Percentiles rank a stretch among this genome's conserved stretches.
phyloP scores from a whole-genome alignment of 2,113 vertebrate genomes.

The Dasyprocta punctata region DNA sequence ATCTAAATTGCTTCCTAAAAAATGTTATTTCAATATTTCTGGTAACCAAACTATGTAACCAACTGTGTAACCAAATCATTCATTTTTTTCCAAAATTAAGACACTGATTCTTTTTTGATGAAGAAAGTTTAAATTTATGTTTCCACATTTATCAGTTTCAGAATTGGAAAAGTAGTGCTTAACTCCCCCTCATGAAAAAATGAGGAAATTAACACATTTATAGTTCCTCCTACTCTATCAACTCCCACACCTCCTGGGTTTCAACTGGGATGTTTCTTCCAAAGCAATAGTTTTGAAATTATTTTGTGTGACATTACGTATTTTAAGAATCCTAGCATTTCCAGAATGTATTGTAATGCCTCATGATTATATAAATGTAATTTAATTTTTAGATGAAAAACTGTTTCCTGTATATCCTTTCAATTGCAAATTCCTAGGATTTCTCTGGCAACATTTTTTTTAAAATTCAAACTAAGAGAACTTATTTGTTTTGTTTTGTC shows the following conservation, averaged over 20 bases:
- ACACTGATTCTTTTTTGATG: neutral
- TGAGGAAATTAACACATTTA: conserved; percentile 36
- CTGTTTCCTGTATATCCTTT: neutral
- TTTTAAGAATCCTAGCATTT: conserved; percentile 59
- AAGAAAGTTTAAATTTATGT: conserved; percentile 31
- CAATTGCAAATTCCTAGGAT: neutral
- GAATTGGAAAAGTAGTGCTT: neutral
- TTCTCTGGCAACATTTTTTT: neutral
- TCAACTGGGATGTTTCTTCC: neutral
- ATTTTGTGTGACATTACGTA: neutral
- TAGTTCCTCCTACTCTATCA: neutral
- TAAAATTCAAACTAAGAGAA: neutral
- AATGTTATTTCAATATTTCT: neutral
- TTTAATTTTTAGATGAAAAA: conserved; percentile 17
- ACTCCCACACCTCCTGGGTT: neutral
- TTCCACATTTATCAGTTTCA: conserved; percentile 44
- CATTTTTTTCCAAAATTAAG: conserved; percentile 6
- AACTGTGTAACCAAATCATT: neutral
- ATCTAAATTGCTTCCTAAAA: neutral
- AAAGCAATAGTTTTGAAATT: conserved; percentile 11
- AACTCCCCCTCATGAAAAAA: conserved; percentile 1
- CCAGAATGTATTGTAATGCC: neutral
- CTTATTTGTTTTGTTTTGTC: neutral
- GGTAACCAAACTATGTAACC: neutral
- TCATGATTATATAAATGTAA: neutral